phyloP scores from a whole-genome alignment of 92 coral and sea anemone species.

The Palythoa heliodiscus region DNA sequence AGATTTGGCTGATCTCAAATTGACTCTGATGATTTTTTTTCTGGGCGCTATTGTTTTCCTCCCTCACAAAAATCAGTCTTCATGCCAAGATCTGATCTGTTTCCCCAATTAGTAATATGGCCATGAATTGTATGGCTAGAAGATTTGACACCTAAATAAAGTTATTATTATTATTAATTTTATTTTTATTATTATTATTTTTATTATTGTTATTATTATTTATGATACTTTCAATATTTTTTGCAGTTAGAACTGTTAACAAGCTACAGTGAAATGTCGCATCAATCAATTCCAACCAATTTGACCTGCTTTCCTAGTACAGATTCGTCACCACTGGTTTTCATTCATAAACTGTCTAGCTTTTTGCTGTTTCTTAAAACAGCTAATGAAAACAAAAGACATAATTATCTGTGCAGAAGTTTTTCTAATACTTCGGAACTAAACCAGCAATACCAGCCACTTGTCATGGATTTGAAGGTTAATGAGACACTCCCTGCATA shows the following conservation, averaged over 20 bases:
- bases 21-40: too few relatives aligned
- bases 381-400: conserved; percentile 10
- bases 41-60: too few relatives aligned
- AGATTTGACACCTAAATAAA: too few relatives aligned
- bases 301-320: conserved; percentile 26
- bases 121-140: too few relatives aligned
- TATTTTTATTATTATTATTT: background rate
- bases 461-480: conserved; percentile 14
- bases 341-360: conserved; percentile 19
- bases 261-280: background rate
- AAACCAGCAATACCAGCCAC: background rate
- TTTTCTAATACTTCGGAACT: conserved; percentile 1
- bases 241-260: background rate
- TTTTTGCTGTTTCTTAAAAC: conserved; percentile 24
- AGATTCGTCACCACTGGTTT: background rate
- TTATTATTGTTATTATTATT: background rate
- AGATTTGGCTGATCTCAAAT: too few relatives aligned
- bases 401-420: conserved; percentile 21
- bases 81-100: too few relatives aligned
- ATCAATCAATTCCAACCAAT: conserved; percentile 5
- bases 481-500: conserved; percentile 8
- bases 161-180: background rate
- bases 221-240: background rate
- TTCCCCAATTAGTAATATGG: too few relatives aligned
- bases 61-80: too few relatives aligned